A percentile compares a stretch with the other conserved stretches of the same genome.
These are phyloP conservation scores for Triops longicaudatus DNA, from an alignment of 1,140 invertebrate genomes.

Conservation along the genomic window DNA sequence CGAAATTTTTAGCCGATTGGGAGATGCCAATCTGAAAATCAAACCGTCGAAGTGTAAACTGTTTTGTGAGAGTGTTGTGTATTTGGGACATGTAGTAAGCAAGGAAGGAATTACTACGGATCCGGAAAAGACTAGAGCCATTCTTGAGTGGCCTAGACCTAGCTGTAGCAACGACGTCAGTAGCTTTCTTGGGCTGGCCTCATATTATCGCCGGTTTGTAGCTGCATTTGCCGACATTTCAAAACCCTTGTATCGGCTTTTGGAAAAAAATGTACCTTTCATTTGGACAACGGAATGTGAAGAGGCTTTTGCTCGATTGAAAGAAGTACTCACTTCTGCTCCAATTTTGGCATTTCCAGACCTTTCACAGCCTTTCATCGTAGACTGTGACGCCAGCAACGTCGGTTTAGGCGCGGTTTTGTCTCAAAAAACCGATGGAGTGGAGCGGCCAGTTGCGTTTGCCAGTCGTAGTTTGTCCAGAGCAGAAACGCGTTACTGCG, in stretches of 20 bases:
- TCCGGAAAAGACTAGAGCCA: no score
- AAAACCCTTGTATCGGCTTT: no score
- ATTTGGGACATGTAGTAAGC: no score
- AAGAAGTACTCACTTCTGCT: neutral
- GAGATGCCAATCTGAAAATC: conserved; percentile 32
- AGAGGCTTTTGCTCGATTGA: no score
- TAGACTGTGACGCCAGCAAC: neutral
- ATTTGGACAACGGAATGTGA: no score
- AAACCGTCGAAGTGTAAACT: conserved; percentile 39
- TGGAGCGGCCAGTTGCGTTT: conserved; percentile 7
- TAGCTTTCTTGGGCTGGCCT: no score
- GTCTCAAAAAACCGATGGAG: neutral
- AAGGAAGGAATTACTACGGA: no score
- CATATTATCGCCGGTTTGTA: no score
- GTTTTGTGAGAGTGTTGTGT: no score
- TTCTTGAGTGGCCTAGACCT: conserved; percentile 33
- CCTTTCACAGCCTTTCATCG: neutral
- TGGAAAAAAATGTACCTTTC: no score
- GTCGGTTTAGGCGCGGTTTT: neutral
- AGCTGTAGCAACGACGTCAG: no score
- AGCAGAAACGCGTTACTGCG: neutral
- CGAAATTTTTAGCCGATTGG: conserved; percentile 23
- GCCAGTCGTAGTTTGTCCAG: neutral
- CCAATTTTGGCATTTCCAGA: neutral
- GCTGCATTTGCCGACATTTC: no score